Percentiles rank a stretch among this genome's conserved stretches.
These are phyloP conservation scores for Apoda limacodes DNA, from an alignment of 2,888 invertebrate species.

Conservation along the genomic window DNA sequence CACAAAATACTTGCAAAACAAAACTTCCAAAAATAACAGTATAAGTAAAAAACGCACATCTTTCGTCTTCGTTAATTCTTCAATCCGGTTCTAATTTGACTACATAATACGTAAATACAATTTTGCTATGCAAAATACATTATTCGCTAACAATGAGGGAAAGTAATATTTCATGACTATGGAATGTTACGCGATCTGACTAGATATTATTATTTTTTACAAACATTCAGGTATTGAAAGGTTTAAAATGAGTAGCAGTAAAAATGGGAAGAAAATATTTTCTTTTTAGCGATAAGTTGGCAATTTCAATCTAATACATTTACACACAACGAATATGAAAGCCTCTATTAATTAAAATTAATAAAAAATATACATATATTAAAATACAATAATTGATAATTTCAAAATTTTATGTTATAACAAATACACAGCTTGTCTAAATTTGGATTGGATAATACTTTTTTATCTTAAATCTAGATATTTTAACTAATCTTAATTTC, in stretches of 20 bases:
- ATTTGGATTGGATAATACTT: constrained; percentile 65
- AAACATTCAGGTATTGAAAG: too few relatives aligned
- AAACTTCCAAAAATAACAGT: constrained; percentile 22
- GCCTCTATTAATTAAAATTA: too few relatives aligned
- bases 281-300: too few relatives aligned
- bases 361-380: too few relatives aligned
- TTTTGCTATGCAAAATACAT: constrained; percentile 68
- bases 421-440: constrained; percentile 60
- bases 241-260: too few relatives aligned
- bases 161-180: constrained; percentile 50
- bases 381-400: too few relatives aligned
- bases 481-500: constrained; percentile 57
- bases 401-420: constrained; percentile 42
- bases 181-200: constrained; percentile 66
- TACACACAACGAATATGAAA: too few relatives aligned
- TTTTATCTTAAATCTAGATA: constrained; percentile 52
- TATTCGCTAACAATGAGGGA: constrained; percentile 48
- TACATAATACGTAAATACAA: constrained; percentile 55
- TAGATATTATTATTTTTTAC: too few relatives aligned
- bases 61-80: constrained; percentile 36
- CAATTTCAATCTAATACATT: too few relatives aligned
- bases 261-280: too few relatives aligned
- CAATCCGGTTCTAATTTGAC: constrained; percentile 39
- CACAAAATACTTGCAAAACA: constrained; percentile 35
- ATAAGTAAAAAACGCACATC: constrained; percentile 32